Percentiles rank a stretch among this genome's conserved stretches.
Conservation (phyloP, 1,140 invertebrate genomes). For the Uloborus diversus region DNA sequence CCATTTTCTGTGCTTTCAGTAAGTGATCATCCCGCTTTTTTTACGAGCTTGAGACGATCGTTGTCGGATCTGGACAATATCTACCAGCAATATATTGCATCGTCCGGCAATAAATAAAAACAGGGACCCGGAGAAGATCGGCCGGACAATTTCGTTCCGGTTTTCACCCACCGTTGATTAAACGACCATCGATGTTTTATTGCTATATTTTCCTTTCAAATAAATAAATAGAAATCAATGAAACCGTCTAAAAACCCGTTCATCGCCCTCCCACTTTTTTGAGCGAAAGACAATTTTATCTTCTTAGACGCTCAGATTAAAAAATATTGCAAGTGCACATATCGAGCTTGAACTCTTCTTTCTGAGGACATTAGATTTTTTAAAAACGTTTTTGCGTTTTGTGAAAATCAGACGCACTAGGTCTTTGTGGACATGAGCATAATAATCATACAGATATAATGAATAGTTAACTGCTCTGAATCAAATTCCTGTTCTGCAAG, state of each 20-base stretch:
- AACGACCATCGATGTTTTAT: slow-evolving; percentile 47
- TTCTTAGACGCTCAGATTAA: not conserved
- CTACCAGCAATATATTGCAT: slow-evolving; percentile 38
- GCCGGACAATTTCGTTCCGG: not conserved
- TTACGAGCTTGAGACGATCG: slow-evolving; percentile 34
- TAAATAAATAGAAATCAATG: slow-evolving; percentile 28
- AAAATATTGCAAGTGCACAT: no score
- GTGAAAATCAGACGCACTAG: no score
- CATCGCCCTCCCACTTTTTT: not conserved
- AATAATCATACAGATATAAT: no score
- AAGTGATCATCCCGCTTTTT: slow-evolving; percentile 41
- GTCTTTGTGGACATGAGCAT: no score
- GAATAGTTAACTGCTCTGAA: not conserved
- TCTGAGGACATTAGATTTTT: no score
- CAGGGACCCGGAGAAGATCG: not conserved
- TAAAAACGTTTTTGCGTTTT: no score
- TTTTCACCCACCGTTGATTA: slow-evolving; percentile 33
- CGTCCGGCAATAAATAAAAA: slow-evolving; percentile 38
- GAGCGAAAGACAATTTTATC: not conserved
- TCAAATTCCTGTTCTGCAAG: not conserved
- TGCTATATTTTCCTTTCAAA: slow-evolving; percentile 40
- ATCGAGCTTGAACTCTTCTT: no score
- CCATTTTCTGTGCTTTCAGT: slow-evolving; percentile 40
- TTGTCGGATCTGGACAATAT: slow-evolving; percentile 47
- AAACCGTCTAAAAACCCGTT: not conserved